Percentiles rank a stretch among this genome's conserved stretches.
Evolutionary conservation across 2,797 vertebrate species (phyloP).

Genomic region (Acrocephalus scirpaceus): DNA sequence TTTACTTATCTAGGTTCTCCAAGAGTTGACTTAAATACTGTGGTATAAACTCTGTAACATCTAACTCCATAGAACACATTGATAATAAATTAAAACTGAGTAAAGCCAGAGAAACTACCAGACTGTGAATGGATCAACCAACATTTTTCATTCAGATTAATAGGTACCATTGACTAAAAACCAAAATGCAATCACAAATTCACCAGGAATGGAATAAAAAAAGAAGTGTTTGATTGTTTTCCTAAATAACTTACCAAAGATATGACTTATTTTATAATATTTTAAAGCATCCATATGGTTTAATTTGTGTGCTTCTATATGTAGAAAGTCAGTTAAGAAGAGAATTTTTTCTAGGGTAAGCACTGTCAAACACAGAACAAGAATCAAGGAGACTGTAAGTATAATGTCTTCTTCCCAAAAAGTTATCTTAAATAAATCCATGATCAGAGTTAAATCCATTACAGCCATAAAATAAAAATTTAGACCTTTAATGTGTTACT

Average conservation of each 20-base stretch:
- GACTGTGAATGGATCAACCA: neutral
- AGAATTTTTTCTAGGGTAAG: neutral
- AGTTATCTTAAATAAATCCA: neutral
- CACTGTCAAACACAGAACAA: neutral
- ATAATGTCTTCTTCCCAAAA: neutral
- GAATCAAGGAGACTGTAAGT: neutral
- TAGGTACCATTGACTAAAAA: neutral
- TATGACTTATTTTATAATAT: neutral
- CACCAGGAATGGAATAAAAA: neutral
- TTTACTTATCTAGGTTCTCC: neutral
- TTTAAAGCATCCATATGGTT: neutral
- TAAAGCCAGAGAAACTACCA: neutral
- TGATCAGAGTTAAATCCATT: neutral
- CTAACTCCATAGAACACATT: neutral
- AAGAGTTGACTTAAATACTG: neutral
- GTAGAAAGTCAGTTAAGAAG: neutral
- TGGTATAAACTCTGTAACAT: neutral
- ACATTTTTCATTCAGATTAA: neutral
- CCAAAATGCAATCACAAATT: neutral
- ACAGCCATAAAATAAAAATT: neutral
- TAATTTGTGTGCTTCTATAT: neutral
- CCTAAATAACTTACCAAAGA: neutral
- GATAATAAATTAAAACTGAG: neutral
- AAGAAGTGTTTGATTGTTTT: neutral
- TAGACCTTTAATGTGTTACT: neutral